Evolutionary conservation across 2,113 vertebrate genomes (phyloP), one percentile per base, ranked within the genome.

Genomic region (Bostrychus sinensis): DNA sequence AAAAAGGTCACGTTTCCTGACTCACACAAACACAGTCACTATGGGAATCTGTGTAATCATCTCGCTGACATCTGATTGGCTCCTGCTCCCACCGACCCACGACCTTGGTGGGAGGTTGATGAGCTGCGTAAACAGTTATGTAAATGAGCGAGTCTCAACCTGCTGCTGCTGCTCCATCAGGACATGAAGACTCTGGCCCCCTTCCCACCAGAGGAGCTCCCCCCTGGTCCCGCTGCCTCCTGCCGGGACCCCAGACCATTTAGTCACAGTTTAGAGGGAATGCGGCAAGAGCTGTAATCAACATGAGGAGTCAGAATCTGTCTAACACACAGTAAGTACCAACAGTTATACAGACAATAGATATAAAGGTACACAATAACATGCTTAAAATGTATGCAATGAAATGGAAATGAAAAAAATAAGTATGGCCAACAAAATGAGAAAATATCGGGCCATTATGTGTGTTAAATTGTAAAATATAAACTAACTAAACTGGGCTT

Each of bases 31-130:
- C 25, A 56, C 14, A 58, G 22, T 67, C 54, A 11, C 39, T 42
- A 46, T 64, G 63, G 66, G 55, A 58, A 70, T 57, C 10, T 32
- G 62, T 37, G n/a, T 2, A 32, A 65, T 59, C 2, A 54, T 12
- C 34, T 2, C 12, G 1, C 37, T 46, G 53, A 38, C 54, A 41
- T 7, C 41, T 17, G 50, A 73, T 70, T 82, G 71, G 68, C 28
- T 46, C 2, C 26, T 37, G 36, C 38, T 13, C 36, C 8, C 37
- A n/a, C n/a, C n/a, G n/a, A n/a, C 11, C 56, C 39, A 32, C 66
- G 70, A 81, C 67, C 70, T 79, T 58, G 69, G 53, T 66, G 62
- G 68, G 59, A 72, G 65, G 67, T 55, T 72, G 72, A 81, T 82
- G 43, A 19, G 22, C 56, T 66, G 55, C 25, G 70, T 63, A 59